A percentile compares a stretch with the other conserved stretches of the same genome.
These are phyloP conservation scores for Drosophila seguyi DNA, from an alignment of 1,140 invertebrate genomes.

Conservation along the genomic window DNA sequence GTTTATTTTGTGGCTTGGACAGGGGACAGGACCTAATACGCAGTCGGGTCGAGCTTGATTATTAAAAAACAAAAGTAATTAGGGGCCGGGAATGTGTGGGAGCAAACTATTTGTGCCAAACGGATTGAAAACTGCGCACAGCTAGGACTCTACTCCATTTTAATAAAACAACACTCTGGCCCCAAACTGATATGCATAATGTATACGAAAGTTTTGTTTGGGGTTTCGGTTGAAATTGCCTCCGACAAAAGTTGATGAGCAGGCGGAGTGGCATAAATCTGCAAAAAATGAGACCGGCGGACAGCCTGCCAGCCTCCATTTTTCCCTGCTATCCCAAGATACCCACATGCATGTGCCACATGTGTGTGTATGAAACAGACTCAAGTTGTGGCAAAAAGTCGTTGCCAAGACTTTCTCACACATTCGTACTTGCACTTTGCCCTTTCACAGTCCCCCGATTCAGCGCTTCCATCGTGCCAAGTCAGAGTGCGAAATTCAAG, in stretches of 20 bases:
- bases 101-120: conserved; percentile 48
- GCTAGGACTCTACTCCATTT: conserved; percentile 43
- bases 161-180: conserved; percentile 42
- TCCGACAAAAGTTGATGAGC: conserved; percentile 46
- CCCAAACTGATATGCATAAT: conserved; percentile 67
- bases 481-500: conserved; percentile 15
- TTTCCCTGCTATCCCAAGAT: neutral
- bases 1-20: conserved; percentile 56
- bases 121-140: conserved; percentile 54
- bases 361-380: conserved; percentile 10
- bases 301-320: conserved; percentile 3
- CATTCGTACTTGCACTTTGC: conserved; percentile 34
- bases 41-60: conserved; percentile 71
- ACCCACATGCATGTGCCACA: neutral
- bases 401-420: conserved; percentile 20
- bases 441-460: conserved; percentile 3
- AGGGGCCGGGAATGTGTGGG: conserved; percentile 60
- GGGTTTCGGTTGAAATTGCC: conserved; percentile 45
- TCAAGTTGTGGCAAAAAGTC: conserved; percentile 8
- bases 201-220: conserved; percentile 54
- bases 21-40: conserved; percentile 20
- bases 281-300: conserved; percentile 28
- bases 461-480: neutral
- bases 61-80: conserved; percentile 83
- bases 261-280: conserved; percentile 53